Percentiles rank a stretch among this genome's conserved stretches.
These are phyloP conservation scores for Sphinx pinastri DNA, from an alignment of 2,888 invertebrate genomes.

Conservation along the genomic window DNA sequence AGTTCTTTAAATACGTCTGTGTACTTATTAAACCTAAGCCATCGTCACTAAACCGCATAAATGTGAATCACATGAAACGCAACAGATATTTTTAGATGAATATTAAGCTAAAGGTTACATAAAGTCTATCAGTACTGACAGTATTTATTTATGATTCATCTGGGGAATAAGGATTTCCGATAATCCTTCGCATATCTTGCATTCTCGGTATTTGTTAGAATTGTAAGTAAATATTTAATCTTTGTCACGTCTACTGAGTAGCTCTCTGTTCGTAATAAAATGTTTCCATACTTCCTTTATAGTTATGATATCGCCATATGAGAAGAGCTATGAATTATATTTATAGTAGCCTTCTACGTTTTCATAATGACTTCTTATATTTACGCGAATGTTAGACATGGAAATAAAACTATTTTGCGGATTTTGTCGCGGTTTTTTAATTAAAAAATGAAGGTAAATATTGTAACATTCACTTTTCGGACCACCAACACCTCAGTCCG, in stretches of 20 bases:
- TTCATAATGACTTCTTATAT: too few relatives aligned
- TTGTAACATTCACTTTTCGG: too few relatives aligned
- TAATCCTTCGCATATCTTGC: not conserved
- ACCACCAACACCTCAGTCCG: too few relatives aligned
- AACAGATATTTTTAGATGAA: not conserved
- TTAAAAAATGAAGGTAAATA: too few relatives aligned
- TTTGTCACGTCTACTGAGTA: not conserved
- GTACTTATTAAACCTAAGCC: not conserved
- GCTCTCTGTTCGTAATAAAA: not conserved
- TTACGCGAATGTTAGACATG: too few relatives aligned
- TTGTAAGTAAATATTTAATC: conserved; percentile 10
- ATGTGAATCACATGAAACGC: not conserved
- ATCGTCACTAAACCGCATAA: not conserved
- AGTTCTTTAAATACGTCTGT: not conserved
- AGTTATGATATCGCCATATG: not conserved
- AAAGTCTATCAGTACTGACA: not conserved
- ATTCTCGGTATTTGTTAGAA: not conserved
- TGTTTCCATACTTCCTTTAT: not conserved
- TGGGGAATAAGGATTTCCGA: not conserved
- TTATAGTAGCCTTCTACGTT: too few relatives aligned
- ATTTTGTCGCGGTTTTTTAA: too few relatives aligned
- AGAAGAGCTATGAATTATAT: too few relatives aligned
- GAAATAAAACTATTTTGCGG: too few relatives aligned
- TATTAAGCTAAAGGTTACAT: not conserved
- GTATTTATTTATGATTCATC: conserved; percentile 1